These are phyloP conservation scores for Nothocercus nigrocapillus DNA, from an alignment of 2,113 vertebrate genomes.

Conservation along the genomic window DNA sequence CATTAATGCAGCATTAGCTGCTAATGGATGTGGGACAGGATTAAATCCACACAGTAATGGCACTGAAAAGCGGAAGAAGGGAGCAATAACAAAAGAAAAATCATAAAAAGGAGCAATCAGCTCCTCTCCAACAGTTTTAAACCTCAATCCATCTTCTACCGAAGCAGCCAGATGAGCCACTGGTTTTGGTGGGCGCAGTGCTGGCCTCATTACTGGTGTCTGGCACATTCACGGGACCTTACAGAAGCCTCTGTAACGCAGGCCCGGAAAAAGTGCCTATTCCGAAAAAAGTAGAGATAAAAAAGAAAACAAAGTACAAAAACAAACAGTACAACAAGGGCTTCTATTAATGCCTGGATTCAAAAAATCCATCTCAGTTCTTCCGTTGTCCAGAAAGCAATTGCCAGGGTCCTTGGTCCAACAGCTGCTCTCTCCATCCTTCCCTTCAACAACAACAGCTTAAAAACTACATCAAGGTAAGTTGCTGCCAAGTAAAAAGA, in stretches of 20 bases:
- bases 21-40: slow-evolving; percentile 19
- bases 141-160: neutral
- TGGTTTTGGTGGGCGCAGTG: neutral
- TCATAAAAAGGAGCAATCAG: neutral
- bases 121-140: slow-evolving; percentile 29
- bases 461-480: neutral
- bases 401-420: neutral
- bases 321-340: neutral
- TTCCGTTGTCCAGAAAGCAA: neutral
- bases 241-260: neutral
- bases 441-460: neutral
- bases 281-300: neutral
- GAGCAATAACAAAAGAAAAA: slow-evolving; percentile 9
- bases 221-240: neutral
- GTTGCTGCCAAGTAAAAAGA: neutral
- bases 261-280: neutral
- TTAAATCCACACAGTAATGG: slow-evolving; percentile 43
- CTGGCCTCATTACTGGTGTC: neutral
- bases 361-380: neutral
- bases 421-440: neutral
- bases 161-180: neutral
- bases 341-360: neutral
- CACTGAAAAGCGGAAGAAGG: slow-evolving; percentile 24
- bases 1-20: slow-evolving; percentile 36
- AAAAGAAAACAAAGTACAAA: accelerated